phyloP scores from a whole-genome alignment of 2,797 vertebrate genomes.

The Forpus xanthops region DNA sequence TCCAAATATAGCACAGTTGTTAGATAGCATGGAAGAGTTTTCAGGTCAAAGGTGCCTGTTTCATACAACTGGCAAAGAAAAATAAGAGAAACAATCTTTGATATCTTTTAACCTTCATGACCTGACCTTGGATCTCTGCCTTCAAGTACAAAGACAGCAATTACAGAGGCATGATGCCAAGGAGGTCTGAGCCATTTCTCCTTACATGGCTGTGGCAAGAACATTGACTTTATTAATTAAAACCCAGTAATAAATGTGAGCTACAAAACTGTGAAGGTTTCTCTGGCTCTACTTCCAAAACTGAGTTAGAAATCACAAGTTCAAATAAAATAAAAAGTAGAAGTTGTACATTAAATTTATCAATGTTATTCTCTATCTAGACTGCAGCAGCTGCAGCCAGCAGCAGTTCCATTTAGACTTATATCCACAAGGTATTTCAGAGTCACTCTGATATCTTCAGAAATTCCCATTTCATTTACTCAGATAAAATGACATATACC shows the following conservation, averaged over 20 bases:
- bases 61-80: neutral
- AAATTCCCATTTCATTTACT: neutral
- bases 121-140: neutral
- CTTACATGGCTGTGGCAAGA: neutral
- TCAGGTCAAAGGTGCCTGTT: neutral
- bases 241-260: neutral
- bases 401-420: neutral
- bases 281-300: neutral
- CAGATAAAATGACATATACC: neutral
- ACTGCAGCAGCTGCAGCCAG: neutral
- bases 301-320: neutral
- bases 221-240: neutral
- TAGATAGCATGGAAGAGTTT: neutral
- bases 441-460: neutral
- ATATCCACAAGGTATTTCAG: neutral
- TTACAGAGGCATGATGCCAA: neutral
- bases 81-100: neutral
- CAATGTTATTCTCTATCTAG: neutral
- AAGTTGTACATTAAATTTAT: neutral
- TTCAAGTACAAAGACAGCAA: neutral
- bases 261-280: neutral
- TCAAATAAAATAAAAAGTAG: neutral
- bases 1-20: neutral
- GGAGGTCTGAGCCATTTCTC: neutral
- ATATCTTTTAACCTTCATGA: neutral